Evolutionary conservation across 1,140 invertebrate species (phyloP).

Genomic region (Cotesia chilonis): DNA sequence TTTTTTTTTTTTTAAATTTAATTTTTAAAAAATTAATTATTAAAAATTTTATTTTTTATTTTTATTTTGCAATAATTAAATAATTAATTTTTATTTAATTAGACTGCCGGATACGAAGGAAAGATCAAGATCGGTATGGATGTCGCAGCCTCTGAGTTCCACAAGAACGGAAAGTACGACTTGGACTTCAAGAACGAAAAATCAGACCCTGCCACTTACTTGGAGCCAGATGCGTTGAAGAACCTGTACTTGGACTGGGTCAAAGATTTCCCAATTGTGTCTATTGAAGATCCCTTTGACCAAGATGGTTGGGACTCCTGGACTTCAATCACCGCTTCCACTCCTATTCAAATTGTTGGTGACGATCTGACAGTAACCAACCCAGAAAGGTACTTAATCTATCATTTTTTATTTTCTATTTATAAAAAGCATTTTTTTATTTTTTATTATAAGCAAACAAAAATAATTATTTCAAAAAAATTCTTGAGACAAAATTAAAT

Average conservation of each 20-base stretch:
- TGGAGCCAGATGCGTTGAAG: slow-evolving; percentile 82
- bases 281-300: slow-evolving; percentile 99
- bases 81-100: slow-evolving; percentile 28
- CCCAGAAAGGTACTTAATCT: slow-evolving; percentile 63
- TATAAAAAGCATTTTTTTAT: too few relatives aligned
- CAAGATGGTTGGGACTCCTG: slow-evolving; percentile 98
- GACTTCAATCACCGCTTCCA: slow-evolving; percentile 81
- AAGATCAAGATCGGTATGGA: slow-evolving; percentile 95
- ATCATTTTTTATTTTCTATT: slow-evolving; percentile 31
- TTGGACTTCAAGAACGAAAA: slow-evolving; percentile 97
- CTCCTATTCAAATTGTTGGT: slow-evolving; percentile 91
- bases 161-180: slow-evolving; percentile 88
- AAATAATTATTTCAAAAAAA: background rate
- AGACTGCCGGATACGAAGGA: slow-evolving; percentile 70
- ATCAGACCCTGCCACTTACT: slow-evolving; percentile 81
- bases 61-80: background rate
- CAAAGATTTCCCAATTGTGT: slow-evolving; percentile 94
- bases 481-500: slow-evolving; percentile 41
- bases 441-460: background rate
- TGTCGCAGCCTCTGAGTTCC: slow-evolving; percentile 97
- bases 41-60: slow-evolving; percentile 68
- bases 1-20: slow-evolving; percentile 46
- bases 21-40: too few relatives aligned
- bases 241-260: slow-evolving; percentile 92
- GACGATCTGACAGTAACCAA: slow-evolving; percentile 98